Evolutionary conservation across 2,888 invertebrate genomes (phyloP), one percentile per base, ranked within the genome.

Genomic region (Nesidiocoris tenuis): DNA sequence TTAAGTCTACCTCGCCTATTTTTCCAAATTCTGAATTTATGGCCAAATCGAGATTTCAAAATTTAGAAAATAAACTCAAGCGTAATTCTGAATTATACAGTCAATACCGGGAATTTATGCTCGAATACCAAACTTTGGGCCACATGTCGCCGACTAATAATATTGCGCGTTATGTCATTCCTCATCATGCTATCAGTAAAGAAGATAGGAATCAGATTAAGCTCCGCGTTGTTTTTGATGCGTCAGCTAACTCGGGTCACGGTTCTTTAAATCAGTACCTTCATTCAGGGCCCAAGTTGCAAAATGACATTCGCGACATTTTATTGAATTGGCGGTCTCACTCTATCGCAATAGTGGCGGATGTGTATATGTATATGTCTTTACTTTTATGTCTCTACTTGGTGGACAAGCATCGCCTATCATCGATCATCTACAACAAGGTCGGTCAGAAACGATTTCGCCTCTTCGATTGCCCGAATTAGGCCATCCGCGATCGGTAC

Each of bases 251-350:
- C 3, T 3, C 18, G 7, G 2, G 2, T 39, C 5, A 7, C 3
- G 39, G 39, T 39, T 39, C 39, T 3, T 12, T 3, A 12, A 39
- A 39, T 39, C 5, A 39, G 5, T 39, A 39, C 12, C 39, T 39
- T 39, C 39, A 39, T 12, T 39, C 39, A 12, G 39, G 39, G 39
- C 39, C 39, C 39, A 39, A 39, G 39, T 39, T 39, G 12, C 39
- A 39, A 39, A 39, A 39, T 39, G 39, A 39, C 12, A 39, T 39
- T 12, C 3, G 19, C 12, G 12, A 61, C 12, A 19, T 61, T 61
- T 7, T 61, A 1, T n/a, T 72, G n/a, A 72, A 5, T 2, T 72
- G 21, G 2, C 3, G 72, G 24, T 5, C 1, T 12, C 72, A 72
- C 19, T 2, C 3, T 1, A 12, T 72, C 59, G 74, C 18, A 1